A percentile compares a stretch with the other conserved stretches of the same genome.
Evolutionary conservation across 2,888 invertebrate species (phyloP).

Genomic region (Sinohyriopsis cumingii): DNA sequence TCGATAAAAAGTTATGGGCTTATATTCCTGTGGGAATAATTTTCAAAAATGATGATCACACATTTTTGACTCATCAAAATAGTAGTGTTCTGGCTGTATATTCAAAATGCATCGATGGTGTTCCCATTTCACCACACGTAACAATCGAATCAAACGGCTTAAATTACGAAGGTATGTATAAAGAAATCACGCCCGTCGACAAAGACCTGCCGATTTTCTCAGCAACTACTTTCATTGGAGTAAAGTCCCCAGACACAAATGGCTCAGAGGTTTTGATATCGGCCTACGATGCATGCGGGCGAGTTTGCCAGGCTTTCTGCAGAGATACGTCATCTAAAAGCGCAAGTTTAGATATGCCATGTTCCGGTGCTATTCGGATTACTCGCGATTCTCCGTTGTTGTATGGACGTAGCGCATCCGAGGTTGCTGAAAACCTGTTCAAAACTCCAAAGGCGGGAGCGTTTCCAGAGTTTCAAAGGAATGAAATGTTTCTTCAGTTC

Average conservation of each 20-base stretch:
- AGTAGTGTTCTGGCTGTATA: slow-evolving; percentile 16
- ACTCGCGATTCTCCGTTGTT: slow-evolving; percentile 24
- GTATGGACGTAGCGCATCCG: slow-evolving; percentile 15
- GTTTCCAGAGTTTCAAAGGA: slow-evolving; percentile 18
- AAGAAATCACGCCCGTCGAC: slow-evolving; percentile 41
- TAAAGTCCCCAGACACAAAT: slow-evolving; percentile 28
- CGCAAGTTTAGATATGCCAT: slow-evolving; percentile 21
- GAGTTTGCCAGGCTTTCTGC: slow-evolving; percentile 41
- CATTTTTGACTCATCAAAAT: background rate
- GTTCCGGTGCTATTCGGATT: slow-evolving; percentile 36
- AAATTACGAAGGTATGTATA: slow-evolving; percentile 46
- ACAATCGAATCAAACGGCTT: slow-evolving; percentile 42
- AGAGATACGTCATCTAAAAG: slow-evolving; percentile 7
- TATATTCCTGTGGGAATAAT: slow-evolving; percentile 39
- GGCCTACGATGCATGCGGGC: slow-evolving; percentile 49
- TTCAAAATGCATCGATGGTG: slow-evolving; percentile 22
- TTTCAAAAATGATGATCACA: background rate
- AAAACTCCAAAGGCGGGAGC: slow-evolving; percentile 8
- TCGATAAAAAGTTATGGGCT: slow-evolving; percentile 36
- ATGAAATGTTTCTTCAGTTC: slow-evolving; percentile 22
- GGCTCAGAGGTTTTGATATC: slow-evolving; percentile 34
- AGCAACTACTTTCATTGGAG: slow-evolving; percentile 31
- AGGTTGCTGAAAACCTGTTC: slow-evolving; percentile 24
- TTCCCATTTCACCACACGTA: slow-evolving; percentile 17
- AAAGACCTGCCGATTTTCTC: slow-evolving; percentile 37